Conservation (phyloP, 2,113 vertebrate genomes). For the Donacobius atricapilla region DNA sequence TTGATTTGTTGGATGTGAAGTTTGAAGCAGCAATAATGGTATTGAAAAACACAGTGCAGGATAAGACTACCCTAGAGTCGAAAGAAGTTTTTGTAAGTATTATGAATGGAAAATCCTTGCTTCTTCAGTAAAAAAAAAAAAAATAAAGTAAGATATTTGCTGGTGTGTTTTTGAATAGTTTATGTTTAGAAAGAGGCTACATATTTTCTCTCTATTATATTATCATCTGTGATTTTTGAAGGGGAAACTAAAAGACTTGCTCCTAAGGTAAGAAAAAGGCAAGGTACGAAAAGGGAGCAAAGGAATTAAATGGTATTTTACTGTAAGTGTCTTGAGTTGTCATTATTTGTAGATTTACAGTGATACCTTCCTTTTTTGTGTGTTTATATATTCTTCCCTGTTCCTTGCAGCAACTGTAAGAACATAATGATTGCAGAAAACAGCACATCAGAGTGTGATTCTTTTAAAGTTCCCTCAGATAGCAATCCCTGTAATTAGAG, state of each 20-base stretch:
- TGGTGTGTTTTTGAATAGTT: neutral
- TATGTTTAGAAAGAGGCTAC: neutral
- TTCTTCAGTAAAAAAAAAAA: neutral
- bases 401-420: neutral
- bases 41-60: constrained; percentile 73
- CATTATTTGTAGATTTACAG: neutral
- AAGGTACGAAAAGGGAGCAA: neutral
- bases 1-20: constrained; percentile 73
- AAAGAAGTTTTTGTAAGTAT: constrained; percentile 87
- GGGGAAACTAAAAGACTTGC: neutral
- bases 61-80: constrained; percentile 78
- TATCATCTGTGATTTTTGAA: neutral
- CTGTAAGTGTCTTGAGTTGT: neutral
- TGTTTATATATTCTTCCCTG: neutral
- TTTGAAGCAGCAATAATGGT: constrained; percentile 72
- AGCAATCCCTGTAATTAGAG: neutral
- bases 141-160: neutral
- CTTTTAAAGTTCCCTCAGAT: neutral
- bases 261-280: neutral
- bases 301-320: neutral
- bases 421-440: neutral
- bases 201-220: neutral
- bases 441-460: neutral
- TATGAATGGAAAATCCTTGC: neutral
- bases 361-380: neutral